Evolutionary conservation across 2,797 vertebrate species (phyloP).

Genomic region (Gymnopithys bicolor): DNA sequence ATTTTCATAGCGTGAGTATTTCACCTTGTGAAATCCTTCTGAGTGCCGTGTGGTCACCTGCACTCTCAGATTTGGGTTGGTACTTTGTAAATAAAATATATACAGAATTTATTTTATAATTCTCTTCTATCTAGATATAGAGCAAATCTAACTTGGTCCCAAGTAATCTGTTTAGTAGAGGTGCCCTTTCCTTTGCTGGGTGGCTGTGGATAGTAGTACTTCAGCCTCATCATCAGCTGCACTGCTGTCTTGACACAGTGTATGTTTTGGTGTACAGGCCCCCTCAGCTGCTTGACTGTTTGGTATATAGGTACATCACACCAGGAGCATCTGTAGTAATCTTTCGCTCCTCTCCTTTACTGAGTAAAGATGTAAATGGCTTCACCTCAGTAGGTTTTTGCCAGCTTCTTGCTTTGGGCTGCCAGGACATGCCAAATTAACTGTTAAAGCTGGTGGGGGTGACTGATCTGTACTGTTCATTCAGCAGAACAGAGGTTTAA

Average conservation of each 20-base stretch:
- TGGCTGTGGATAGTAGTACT: background rate
- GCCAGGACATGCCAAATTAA: background rate
- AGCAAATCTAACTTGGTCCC: background rate
- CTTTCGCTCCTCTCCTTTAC: background rate
- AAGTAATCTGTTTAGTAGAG: background rate
- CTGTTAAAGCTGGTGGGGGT: background rate
- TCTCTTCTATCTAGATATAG: background rate
- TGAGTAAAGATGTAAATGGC: background rate
- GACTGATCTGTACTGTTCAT: background rate
- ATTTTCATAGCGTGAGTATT: background rate
- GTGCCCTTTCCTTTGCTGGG: background rate
- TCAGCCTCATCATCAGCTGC: background rate
- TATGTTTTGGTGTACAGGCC: background rate
- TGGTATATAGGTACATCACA: background rate
- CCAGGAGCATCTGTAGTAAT: background rate
- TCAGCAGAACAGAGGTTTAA: background rate
- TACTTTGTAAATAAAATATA: background rate
- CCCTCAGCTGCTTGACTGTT: background rate
- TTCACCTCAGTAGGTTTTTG: background rate
- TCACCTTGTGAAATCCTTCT: background rate
- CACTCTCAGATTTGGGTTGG: fast-evolving
- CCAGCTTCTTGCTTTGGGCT: background rate
- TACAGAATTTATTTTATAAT: background rate
- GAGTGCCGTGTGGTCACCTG: background rate
- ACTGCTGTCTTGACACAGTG: background rate